Percentiles rank a stretch among this genome's conserved stretches.
phyloP scores from a whole-genome alignment of 2,888 invertebrate genomes.

The Megalurothrips usitatus region DNA sequence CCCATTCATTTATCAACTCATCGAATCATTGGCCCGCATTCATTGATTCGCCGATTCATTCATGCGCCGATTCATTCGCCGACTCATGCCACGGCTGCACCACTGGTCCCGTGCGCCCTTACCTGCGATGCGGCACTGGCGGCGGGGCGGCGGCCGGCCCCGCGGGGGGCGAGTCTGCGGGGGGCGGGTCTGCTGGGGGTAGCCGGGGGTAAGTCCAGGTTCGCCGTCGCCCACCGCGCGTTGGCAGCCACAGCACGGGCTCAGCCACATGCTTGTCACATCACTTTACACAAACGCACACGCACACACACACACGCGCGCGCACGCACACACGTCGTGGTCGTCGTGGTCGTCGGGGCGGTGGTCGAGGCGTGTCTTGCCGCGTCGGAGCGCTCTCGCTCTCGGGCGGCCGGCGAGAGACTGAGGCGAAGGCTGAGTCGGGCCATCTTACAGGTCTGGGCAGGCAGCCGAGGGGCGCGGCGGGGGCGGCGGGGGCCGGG shows the following conservation, averaged over 20 bases:
- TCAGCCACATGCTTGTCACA: neutral
- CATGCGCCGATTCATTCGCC: neutral
- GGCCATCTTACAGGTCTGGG: neutral
- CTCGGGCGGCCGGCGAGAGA: slow-evolving; percentile 7
- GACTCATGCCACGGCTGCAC: neutral
- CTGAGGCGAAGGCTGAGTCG: neutral
- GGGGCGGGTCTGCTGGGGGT: too few relatives aligned
- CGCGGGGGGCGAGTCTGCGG: too few relatives aligned
- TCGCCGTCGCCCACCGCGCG: neutral
- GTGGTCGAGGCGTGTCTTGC: neutral
- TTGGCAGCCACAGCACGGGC: neutral
- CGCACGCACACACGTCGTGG: neutral
- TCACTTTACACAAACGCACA: neutral
- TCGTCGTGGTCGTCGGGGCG: neutral
- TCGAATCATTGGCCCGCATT: neutral
- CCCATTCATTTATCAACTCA: neutral
- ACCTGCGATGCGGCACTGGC: neutral
- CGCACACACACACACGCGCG: neutral
- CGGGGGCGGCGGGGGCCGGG: neutral
- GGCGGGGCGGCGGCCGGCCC: too few relatives aligned
- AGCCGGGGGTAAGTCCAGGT: neutral
- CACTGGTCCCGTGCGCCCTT: neutral
- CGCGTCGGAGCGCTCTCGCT: neutral
- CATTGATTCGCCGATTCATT: neutral
- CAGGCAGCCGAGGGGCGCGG: neutral